Conservation (phyloP, 2,113 vertebrate species). For the Anseranas semipalmata region DNA sequence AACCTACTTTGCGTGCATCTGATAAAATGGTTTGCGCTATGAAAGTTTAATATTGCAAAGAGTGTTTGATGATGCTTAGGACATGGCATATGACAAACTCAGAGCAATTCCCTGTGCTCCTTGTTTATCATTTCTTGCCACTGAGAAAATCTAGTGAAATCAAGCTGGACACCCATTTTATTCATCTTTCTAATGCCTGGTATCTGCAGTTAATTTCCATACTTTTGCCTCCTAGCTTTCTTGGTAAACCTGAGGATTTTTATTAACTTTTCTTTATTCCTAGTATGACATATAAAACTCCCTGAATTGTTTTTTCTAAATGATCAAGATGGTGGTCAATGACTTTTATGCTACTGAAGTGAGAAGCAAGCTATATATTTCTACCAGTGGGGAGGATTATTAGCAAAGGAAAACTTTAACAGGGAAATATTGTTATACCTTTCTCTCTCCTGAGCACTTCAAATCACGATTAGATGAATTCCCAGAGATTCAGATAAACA, state of each 20-base stretch:
- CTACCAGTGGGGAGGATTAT: background rate
- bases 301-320: background rate
- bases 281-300: background rate
- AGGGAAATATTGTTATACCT: background rate
- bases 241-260: background rate
- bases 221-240: background rate
- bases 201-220: background rate
- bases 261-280: background rate
- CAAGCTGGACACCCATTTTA: background rate
- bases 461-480: background rate
- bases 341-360: background rate
- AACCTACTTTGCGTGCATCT: conserved; percentile 63
- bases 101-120: background rate
- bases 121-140: background rate
- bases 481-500: background rate
- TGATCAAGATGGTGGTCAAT: background rate
- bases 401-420: background rate
- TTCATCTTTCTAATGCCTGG: background rate
- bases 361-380: background rate
- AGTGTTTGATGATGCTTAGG: conserved; percentile 68
- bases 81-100: conserved; percentile 61
- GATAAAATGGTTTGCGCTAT: conserved; percentile 70
- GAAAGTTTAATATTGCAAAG: conserved; percentile 73
- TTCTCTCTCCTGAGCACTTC: background rate
- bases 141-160: conserved; percentile 1